Base-by-base conservation (phyloP, 2,797 vertebrate species). In the Sylvia borin region DNA sequence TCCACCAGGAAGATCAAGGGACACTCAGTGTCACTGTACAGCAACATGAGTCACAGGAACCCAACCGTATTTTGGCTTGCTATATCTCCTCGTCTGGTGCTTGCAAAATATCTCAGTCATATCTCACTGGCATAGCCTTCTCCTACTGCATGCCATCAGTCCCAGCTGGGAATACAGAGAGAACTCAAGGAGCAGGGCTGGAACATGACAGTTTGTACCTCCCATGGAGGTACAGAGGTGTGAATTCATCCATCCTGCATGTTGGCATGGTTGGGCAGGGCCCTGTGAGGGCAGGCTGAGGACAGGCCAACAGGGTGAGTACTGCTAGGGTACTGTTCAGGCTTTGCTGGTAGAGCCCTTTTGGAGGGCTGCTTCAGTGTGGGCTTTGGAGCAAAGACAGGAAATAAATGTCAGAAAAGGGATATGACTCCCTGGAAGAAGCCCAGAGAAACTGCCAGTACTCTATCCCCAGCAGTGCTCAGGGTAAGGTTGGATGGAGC, bases 141-240 rank as follows among this genome's bases (percentile, higher is more conserved):
- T 62, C 5, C 38, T 32, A 26, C 24, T n/a, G 27, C 13, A 17
- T 14, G 40, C 29, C 5, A 0, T 45, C 15, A 3, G 16, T 27
- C 32, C 16, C 50, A 47, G 54, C 54, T 50, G 24, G 2, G 31
- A 82, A 16, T 9, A 58, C 0, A 0, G 2, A 48, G 11, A 38
- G 6, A 51, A 20, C 9, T 15, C 40, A 17, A 32, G 22, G 31
- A 60, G 18, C 18, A 29, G 2, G 8, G 7, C 45, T 66, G 53
- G 38, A 34, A 25, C 53, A 25, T 0, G 0, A 14, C 40, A 54
- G 4, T 18, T 34, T 42, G 26, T 8, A 11, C 3, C 32, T 5
- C 2, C 9, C 22, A 3, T 31, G 25, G 48, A 32, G 45, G 3
- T 5, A 6, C 1, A 0, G 9, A 10, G 34, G 24, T 14, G 10